phyloP scores from a whole-genome alignment of 2,113 vertebrate genomes.

The Caranx melampygus region DNA sequence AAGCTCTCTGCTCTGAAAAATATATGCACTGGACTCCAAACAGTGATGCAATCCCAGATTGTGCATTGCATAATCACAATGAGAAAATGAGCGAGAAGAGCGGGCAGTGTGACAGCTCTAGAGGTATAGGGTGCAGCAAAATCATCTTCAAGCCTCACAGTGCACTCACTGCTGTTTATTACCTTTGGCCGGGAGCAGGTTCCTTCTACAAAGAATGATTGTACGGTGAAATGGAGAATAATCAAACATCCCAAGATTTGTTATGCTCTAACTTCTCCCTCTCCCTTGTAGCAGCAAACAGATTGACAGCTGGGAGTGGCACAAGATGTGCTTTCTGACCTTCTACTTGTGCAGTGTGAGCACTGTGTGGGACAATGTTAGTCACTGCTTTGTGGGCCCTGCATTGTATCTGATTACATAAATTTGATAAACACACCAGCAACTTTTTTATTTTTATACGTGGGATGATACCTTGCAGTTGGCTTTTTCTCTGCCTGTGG shows the following conservation, averaged over 20 bases:
- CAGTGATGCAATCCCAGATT: slow-evolving; percentile 69
- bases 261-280: neutral
- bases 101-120: neutral
- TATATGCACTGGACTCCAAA: slow-evolving; percentile 55
- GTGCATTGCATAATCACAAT: slow-evolving; percentile 60
- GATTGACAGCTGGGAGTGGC: slow-evolving; percentile 50
- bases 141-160: slow-evolving; percentile 16
- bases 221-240: slow-evolving; percentile 8
- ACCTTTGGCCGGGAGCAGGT: slow-evolving; percentile 29
- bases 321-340: slow-evolving; percentile 55
- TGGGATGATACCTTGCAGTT: slow-evolving; percentile 30
- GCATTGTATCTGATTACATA: slow-evolving; percentile 42
- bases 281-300: slow-evolving; percentile 25
- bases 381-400: slow-evolving; percentile 50
- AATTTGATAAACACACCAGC: slow-evolving; percentile 45
- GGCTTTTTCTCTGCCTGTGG: slow-evolving; percentile 30
- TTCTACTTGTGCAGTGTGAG: slow-evolving; percentile 11
- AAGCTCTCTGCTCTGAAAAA: slow-evolving; percentile 65
- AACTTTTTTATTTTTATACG: slow-evolving; percentile 7
- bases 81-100: slow-evolving; percentile 50
- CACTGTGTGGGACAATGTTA: slow-evolving; percentile 47
- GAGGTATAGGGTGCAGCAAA: slow-evolving; percentile 24
- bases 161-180: slow-evolving; percentile 36
- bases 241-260: slow-evolving; percentile 33
- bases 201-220: neutral